phyloP scores from a whole-genome alignment of 2,113 vertebrate genomes.

The Alaudala cheleensis region DNA sequence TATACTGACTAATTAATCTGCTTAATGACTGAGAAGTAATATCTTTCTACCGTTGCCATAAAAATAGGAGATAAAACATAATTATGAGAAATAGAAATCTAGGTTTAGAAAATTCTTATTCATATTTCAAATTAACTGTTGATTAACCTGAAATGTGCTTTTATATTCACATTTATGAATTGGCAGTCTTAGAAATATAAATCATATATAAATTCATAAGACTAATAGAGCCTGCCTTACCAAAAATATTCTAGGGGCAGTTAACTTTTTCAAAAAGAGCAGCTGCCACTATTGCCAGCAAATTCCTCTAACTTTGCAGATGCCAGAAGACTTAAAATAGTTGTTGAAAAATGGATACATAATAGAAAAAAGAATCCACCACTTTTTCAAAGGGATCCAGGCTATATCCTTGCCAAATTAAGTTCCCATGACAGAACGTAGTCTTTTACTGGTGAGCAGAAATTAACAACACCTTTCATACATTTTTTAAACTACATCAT shows the following conservation, averaged over 20 bases:
- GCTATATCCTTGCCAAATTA: not conserved
- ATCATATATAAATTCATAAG: not conserved
- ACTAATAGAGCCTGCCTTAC: not conserved
- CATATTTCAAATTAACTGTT: not conserved
- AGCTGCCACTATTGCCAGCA: not conserved
- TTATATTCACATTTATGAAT: not conserved
- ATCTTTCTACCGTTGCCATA: not conserved
- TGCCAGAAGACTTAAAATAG: not conserved
- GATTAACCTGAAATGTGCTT: not conserved
- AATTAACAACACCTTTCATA: conserved; percentile 2
- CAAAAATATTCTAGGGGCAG: not conserved
- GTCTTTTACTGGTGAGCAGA: not conserved
- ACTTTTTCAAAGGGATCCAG: not conserved
- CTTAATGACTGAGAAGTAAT: not conserved
- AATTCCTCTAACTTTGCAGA: not conserved
- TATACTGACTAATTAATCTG: not conserved
- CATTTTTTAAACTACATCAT: not conserved
- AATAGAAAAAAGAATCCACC: not conserved
- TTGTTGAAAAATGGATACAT: not conserved
- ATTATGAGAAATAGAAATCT: not conserved
- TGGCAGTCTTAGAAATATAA: not conserved
- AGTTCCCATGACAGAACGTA: not conserved
- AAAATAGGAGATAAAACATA: not conserved
- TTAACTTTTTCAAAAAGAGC: not conserved
- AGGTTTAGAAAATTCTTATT: not conserved